phyloP scores from a whole-genome alignment of 2,888 invertebrate species.

The Ophioninae sp. region DNA sequence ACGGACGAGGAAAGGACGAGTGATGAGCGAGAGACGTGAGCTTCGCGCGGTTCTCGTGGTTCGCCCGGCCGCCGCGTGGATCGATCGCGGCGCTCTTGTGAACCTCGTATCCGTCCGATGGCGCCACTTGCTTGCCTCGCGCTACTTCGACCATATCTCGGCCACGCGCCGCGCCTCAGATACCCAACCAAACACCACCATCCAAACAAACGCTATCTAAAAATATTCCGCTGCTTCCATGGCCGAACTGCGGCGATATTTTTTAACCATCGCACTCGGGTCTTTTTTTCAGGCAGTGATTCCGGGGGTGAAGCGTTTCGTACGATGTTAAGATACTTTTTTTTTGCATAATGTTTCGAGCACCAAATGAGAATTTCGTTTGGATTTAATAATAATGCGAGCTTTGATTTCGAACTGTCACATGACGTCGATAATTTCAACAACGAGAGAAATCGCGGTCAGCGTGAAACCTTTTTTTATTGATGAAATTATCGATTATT shows the following conservation, averaged over 20 bases:
- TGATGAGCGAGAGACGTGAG: neutral
- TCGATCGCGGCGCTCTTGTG: constrained; percentile 26
- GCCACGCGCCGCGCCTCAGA: neutral
- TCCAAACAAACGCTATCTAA: constrained; percentile 73
- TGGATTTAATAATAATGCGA: neutral
- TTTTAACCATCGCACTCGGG: neutral
- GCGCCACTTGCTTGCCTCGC: constrained; percentile 45
- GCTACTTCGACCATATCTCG: neutral
- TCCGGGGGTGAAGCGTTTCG: neutral
- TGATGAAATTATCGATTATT: constrained; percentile 6
- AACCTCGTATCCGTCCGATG: neutral
- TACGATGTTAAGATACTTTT: neutral
- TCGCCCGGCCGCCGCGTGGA: constrained; percentile 29
- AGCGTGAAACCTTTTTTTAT: neutral
- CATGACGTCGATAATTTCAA: too few relatives aligned
- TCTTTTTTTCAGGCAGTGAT: neutral
- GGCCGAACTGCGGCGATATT: neutral
- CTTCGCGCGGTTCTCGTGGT: constrained; percentile 11
- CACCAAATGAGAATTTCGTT: too few relatives aligned
- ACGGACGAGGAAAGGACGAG: neutral
- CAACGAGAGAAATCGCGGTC: neutral
- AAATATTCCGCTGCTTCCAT: constrained; percentile 21
- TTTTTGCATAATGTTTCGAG: neutral
- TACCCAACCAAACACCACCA: constrained; percentile 63
- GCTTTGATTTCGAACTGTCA: neutral